Percentiles rank a stretch among this genome's conserved stretches.
These are phyloP conservation scores for Montipora foliosa DNA, from an alignment of 64 coral and sea anemone genomes.

Conservation along the genomic window DNA sequence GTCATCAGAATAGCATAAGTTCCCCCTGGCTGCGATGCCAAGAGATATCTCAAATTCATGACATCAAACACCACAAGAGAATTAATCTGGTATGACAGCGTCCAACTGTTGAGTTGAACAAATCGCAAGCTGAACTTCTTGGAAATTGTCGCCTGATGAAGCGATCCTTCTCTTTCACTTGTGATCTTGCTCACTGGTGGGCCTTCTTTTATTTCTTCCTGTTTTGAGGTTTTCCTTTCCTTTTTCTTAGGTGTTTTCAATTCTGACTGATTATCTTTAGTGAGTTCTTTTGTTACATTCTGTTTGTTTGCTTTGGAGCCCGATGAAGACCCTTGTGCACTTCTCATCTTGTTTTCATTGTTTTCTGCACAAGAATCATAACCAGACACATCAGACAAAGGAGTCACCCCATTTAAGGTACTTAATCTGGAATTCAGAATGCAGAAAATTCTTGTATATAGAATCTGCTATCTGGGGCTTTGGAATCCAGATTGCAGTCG, in stretches of 20 bases:
- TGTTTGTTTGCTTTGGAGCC: neutral
- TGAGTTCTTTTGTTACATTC: neutral
- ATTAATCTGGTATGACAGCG: slow-evolving; percentile 77
- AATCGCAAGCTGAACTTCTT: neutral
- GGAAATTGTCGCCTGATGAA: neutral
- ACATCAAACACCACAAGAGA: slow-evolving; percentile 72
- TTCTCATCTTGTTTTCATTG: neutral
- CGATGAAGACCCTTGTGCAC: neutral
- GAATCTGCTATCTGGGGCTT: no score
- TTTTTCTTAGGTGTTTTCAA: neutral
- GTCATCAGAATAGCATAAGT: slow-evolving; percentile 70
- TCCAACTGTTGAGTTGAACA: slow-evolving; percentile 57
- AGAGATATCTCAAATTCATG: slow-evolving; percentile 27
- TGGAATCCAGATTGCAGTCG: no score
- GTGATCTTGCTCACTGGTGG: no score
- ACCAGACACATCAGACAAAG: neutral
- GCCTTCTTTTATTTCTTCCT: neutral
- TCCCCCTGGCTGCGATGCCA: slow-evolving; percentile 89
- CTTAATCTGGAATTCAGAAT: no score
- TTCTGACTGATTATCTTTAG: neutral
- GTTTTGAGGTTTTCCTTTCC: slow-evolving; percentile 1
- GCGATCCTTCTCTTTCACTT: neutral
- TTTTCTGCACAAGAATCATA: neutral
- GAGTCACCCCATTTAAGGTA: no score
- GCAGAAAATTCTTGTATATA: no score